Percentiles rank a stretch among this genome's conserved stretches.
phyloP scores from a whole-genome alignment of 2,113 vertebrate species.

The Semnornis frantzii region DNA sequence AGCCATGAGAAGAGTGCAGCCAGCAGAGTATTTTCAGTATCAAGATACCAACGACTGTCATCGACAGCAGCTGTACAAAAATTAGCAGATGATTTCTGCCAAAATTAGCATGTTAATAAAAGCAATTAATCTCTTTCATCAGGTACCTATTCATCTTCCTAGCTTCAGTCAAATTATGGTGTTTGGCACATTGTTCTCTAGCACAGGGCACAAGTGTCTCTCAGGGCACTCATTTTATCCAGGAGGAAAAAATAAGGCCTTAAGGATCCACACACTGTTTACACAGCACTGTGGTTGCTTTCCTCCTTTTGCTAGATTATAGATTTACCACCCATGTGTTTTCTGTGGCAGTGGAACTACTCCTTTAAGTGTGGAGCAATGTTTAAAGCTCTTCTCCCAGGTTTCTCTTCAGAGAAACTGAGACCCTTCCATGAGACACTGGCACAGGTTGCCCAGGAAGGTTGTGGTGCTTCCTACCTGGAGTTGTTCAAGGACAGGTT shows the following conservation, averaged over 20 bases:
- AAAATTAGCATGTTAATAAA: not conserved
- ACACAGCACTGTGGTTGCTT: not conserved
- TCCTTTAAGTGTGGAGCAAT: not conserved
- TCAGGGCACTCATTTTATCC: not conserved
- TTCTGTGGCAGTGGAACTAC: not conserved
- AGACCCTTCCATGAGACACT: not conserved
- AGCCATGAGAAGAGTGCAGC: not conserved
- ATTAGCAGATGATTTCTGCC: not conserved
- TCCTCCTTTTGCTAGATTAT: not conserved
- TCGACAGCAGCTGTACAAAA: not conserved
- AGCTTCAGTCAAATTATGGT: not conserved
- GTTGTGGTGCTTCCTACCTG: too few species aligned
- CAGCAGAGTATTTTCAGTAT: not conserved
- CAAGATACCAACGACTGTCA: not conserved
- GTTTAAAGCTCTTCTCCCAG: not conserved
- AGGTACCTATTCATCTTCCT: not conserved
- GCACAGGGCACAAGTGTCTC: not conserved
- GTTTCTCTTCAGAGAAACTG: not conserved
- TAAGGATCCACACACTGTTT: not conserved
- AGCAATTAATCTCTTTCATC: not conserved
- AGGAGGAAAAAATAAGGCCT: not conserved
- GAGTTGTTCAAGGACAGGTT: too few species aligned
- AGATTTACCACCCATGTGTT: not conserved
- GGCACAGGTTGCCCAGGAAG: too few species aligned
- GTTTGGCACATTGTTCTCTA: not conserved